These are phyloP conservation scores for Colossoma macropomum DNA, from an alignment of 2,113 vertebrate genomes.

Conservation along the genomic window DNA sequence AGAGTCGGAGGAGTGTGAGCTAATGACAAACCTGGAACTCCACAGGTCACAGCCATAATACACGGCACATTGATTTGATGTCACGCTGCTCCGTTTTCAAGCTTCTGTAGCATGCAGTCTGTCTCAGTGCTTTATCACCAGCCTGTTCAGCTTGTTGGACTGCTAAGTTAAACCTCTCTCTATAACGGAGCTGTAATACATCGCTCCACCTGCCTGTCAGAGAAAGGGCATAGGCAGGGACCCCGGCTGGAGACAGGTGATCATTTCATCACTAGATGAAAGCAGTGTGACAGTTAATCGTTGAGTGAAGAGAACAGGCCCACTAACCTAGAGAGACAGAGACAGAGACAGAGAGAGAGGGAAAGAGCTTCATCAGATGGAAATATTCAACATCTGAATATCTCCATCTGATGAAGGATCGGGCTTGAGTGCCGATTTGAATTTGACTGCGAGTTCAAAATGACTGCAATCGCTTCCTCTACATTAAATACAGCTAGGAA, in stretches of 20 bases:
- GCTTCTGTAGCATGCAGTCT: constrained; percentile 23
- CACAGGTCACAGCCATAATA: constrained; percentile 35
- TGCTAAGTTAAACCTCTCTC: constrained; percentile 56
- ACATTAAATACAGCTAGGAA: neutral
- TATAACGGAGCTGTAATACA: constrained; percentile 49
- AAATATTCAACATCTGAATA: neutral
- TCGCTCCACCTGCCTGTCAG: constrained; percentile 52
- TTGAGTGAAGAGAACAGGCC: neutral
- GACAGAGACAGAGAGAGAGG: neutral
- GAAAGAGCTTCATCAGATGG: neutral
- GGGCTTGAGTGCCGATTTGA: neutral
- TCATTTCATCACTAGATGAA: constrained; percentile 62
- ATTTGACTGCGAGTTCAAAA: neutral
- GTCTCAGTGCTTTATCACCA: constrained; percentile 47
- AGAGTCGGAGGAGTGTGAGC: neutral
- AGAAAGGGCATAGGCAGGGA: neutral
- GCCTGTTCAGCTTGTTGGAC: constrained; percentile 56
- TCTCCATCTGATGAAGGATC: neutral
- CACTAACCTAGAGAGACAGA: neutral
- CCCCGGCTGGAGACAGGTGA: constrained; percentile 38
- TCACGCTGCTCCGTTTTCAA: constrained; percentile 33
- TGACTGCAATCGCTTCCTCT: neutral
- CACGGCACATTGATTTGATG: constrained; percentile 59
- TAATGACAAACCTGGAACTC: neutral
- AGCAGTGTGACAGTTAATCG: neutral